Evolutionary conservation across 1,140 invertebrate species (phyloP).

Genomic region (Antheraea mylitta): DNA sequence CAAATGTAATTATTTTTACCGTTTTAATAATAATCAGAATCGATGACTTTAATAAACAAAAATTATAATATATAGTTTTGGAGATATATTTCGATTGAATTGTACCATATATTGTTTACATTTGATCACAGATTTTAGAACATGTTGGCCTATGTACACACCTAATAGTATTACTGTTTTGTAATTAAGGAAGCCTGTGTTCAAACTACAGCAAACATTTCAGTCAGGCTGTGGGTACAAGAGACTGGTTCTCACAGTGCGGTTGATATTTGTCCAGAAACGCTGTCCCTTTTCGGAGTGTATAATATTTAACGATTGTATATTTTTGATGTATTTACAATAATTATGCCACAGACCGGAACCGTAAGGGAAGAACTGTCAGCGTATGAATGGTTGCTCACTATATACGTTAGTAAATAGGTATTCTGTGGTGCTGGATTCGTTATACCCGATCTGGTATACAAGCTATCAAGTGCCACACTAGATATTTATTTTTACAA

Average conservation of each 20-base stretch:
- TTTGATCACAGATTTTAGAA: constrained; percentile 6
- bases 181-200: neutral
- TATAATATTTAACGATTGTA: constrained; percentile 59
- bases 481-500: constrained; percentile 65
- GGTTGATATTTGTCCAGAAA: constrained; percentile 33
- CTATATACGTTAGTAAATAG: constrained; percentile 65
- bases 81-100: neutral
- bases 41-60: no score
- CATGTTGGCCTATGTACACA: neutral
- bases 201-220: neutral
- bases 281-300: constrained; percentile 48
- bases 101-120: neutral
- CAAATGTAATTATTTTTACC: neutral
- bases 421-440: constrained; percentile 66
- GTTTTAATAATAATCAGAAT: neutral
- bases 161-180: constrained; percentile 12
- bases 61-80: no score
- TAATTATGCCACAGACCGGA: constrained; percentile 31
- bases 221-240: constrained; percentile 1
- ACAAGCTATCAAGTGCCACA: constrained; percentile 61
- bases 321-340: constrained; percentile 77
- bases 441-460: constrained; percentile 46
- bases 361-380: constrained; percentile 46
- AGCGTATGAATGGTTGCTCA: constrained; percentile 73
- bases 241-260: constrained; percentile 27